A percentile compares a stretch with the other conserved stretches of the same genome.
Evolutionary conservation across 1,140 invertebrate species (phyloP).

Genomic region (Drosophila subobscura): DNA sequence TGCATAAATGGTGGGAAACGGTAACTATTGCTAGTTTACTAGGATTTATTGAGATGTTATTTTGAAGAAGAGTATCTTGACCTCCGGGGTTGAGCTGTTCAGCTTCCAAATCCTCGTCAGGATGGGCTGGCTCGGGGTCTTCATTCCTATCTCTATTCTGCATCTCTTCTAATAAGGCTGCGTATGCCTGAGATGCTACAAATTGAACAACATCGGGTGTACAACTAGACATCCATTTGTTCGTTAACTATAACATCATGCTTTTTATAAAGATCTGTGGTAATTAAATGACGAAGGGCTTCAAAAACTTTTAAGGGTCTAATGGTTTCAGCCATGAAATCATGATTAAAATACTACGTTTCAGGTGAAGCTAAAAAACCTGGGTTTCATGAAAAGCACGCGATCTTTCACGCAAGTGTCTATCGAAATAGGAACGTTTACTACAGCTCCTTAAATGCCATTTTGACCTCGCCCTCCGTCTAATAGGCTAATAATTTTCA

Average conservation of each 20-base stretch:
- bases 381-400: no score
- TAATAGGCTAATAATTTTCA: background rate
- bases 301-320: background rate
- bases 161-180: background rate
- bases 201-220: background rate
- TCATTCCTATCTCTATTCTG: background rate
- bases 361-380: no score
- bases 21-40: background rate
- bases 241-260: background rate
- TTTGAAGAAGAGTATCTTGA: background rate
- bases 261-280: background rate
- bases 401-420: no score
- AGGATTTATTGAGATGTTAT: background rate
- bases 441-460: no score
- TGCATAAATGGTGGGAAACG: background rate
- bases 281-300: background rate
- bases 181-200: background rate
- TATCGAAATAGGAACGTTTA: no score
- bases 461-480: background rate
- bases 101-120: background rate
- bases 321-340: constrained; percentile 2
- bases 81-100: background rate
- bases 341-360: no score
- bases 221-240: background rate
- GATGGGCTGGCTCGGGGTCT: background rate